These are phyloP conservation scores for Kryphioiulus occultus DNA, from an alignment of 2,888 invertebrate species.

Conservation along the genomic window DNA sequence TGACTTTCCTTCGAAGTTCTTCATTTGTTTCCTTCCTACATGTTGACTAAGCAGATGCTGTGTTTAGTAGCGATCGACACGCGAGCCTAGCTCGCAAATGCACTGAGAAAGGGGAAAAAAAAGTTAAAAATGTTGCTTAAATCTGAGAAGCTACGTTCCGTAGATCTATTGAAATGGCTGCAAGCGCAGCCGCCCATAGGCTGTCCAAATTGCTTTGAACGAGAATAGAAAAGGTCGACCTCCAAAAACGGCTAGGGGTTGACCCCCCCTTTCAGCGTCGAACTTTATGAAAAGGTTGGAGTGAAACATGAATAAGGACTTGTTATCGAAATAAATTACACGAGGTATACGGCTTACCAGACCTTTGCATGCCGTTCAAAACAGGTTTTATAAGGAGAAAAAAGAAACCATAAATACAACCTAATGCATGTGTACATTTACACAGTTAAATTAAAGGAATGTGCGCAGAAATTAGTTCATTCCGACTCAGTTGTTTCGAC, in stretches of 20 bases:
- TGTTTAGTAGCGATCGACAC: not conserved
- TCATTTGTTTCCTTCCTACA: not conserved
- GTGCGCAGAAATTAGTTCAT: too few relatives aligned
- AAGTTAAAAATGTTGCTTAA: not conserved
- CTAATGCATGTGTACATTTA: too few relatives aligned
- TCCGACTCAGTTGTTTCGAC: too few relatives aligned
- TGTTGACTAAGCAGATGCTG: not conserved
- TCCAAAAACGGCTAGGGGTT: not conserved
- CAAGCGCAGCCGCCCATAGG: not conserved
- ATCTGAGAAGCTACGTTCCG: not conserved
- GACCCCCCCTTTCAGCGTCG: not conserved
- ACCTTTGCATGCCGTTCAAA: not conserved
- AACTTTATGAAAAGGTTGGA: not conserved
- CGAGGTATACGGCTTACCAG: not conserved
- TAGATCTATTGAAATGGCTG: not conserved
- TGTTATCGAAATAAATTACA: not conserved
- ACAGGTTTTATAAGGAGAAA: not conserved
- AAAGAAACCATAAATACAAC: not conserved
- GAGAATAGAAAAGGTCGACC: not conserved
- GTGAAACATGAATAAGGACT: constrained; percentile 5
- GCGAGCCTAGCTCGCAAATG: not conserved
- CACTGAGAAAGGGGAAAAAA: not conserved
- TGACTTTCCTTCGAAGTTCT: not conserved
- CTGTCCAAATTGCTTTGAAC: not conserved
- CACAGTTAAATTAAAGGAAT: too few relatives aligned